Evolutionary conservation across 2,113 vertebrate species (phyloP).

Genomic region (Tachysurus fulvidraco): DNA sequence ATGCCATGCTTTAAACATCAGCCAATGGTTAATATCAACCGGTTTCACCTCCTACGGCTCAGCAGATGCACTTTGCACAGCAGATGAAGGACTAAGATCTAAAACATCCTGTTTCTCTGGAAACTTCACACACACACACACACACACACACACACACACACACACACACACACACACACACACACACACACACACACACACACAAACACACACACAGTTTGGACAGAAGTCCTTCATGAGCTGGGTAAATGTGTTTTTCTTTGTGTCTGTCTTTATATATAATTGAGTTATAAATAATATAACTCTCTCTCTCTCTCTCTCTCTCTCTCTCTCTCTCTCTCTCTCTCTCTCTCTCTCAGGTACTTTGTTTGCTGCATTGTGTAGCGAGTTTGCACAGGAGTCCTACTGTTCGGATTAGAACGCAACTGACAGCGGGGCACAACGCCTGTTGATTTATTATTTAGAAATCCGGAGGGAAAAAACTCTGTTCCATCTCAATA

Average conservation of each 20-base stretch:
- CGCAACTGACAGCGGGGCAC: slow-evolving; percentile 28
- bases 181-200: not conserved
- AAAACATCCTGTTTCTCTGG: slow-evolving; percentile 12
- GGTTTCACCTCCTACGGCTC: not conserved
- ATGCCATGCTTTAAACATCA: not conserved
- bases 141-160: not conserved
- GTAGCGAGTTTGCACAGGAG: slow-evolving; percentile 17
- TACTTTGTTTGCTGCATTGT: slow-evolving; percentile 30
- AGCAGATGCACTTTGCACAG: not conserved
- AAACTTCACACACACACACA: not conserved
- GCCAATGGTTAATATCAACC: not conserved
- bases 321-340: not conserved
- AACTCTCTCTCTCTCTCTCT: not conserved
- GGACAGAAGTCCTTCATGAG: not conserved
- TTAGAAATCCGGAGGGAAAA: slow-evolving; percentile 34
- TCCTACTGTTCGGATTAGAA: slow-evolving; percentile 41
- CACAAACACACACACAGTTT: not conserved
- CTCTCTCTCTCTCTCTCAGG: not conserved
- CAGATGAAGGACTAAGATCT: not conserved
- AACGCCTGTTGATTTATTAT: slow-evolving; percentile 52
- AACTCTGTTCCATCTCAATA: slow-evolving; percentile 11
- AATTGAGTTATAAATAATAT: too few species aligned
- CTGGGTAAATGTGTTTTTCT: not conserved
- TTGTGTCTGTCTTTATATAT: not conserved
- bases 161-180: not conserved